phyloP scores from a whole-genome alignment of 2,888 invertebrate genomes.

The Galerucella nymphaeae region DNA sequence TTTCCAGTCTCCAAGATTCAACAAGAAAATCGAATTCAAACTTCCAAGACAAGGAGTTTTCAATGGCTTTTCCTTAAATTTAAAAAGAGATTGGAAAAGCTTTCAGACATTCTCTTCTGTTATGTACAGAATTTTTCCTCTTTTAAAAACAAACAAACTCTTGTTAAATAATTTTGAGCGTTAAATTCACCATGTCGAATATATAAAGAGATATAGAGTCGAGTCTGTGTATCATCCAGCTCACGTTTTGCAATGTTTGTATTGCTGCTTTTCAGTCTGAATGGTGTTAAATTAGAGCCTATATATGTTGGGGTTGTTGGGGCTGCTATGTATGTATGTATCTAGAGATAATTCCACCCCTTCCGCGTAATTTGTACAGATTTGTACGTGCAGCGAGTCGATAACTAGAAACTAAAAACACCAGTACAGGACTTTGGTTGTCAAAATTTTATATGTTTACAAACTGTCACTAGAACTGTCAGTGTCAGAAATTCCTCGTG shows the following conservation, averaged over 20 bases:
- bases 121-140: not conserved
- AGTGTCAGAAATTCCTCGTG: conserved; percentile 2
- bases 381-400: conserved; percentile 24
- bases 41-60: not conserved
- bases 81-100: not conserved
- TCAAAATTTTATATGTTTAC: too few relatives aligned
- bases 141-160: too few relatives aligned
- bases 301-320: conserved; percentile 39
- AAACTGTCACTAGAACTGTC: not conserved
- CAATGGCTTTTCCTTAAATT: not conserved
- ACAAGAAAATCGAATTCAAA: conserved; percentile 4
- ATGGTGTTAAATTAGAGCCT: conserved; percentile 57
- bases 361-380: conserved; percentile 38
- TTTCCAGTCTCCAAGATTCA: not conserved
- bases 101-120: not conserved
- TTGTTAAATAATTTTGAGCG: not conserved
- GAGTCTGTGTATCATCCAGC: conserved; percentile 46
- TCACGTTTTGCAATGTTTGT: conserved; percentile 54
- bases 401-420: too few relatives aligned
- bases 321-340: conserved; percentile 30
- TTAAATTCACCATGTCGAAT: conserved; percentile 24
- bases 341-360: conserved; percentile 47
- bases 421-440: too few relatives aligned
- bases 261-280: conserved; percentile 50
- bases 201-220: conserved; percentile 22